phyloP scores from a whole-genome alignment of 1,140 invertebrate species.

The Drosophila bocqueti region DNA sequence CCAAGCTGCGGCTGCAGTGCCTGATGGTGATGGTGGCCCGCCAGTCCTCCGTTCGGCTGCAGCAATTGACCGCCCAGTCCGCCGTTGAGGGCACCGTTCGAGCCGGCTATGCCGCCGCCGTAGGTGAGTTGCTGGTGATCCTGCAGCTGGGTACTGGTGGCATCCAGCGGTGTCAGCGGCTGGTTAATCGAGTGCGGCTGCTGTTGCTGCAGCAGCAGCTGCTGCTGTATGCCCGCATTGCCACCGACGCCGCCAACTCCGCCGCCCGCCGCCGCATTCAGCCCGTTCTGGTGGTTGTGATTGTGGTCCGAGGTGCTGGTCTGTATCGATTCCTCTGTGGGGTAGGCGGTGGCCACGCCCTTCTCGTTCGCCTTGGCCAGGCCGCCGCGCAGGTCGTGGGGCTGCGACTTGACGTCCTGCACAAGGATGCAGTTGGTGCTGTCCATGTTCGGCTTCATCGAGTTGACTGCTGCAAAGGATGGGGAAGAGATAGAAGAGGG shows the following conservation, averaged over 20 bases:
- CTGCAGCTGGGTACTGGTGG: conserved; percentile 79
- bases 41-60: conserved; percentile 77
- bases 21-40: conserved; percentile 83
- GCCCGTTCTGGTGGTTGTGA: conserved; percentile 66
- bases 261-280: not conserved
- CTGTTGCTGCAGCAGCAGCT: conserved; percentile 76
- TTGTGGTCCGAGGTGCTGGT: conserved; percentile 89
- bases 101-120: conserved; percentile 40
- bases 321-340: conserved; percentile 88
- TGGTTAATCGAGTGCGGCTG: conserved; percentile 80
- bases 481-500: conserved; percentile 59
- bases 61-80: conserved; percentile 54
- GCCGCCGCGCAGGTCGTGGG: conserved; percentile 89
- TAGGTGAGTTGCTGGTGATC: conserved; percentile 72
- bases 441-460: conserved; percentile 93
- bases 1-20: conserved; percentile 87
- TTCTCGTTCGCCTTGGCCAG: conserved; percentile 62
- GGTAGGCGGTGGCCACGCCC: conserved; percentile 73
- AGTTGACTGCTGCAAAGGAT: conserved; percentile 90
- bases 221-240: conserved; percentile 72
- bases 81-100: conserved; percentile 24
- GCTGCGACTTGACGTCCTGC: conserved; percentile 95
- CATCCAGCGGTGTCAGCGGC: conserved; percentile 72
- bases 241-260: conserved; percentile 9
- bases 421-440: conserved; percentile 94